Base-by-base conservation (phyloP, 2,888 invertebrate species). In the Melanargia galathea region DNA sequence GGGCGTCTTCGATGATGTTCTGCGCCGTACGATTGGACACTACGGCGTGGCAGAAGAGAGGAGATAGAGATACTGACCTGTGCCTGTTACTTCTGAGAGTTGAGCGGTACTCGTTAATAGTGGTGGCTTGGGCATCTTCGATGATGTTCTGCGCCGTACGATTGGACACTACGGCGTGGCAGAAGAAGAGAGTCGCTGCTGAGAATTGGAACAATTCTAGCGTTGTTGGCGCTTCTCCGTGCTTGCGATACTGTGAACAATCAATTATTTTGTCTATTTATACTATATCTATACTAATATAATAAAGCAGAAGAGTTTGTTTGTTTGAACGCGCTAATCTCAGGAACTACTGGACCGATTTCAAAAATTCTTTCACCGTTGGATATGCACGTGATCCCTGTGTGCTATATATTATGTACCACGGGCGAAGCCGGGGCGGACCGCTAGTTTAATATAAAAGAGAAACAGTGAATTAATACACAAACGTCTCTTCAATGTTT, bases 71-170 rank as follows among this genome's bases (percentile, higher is more conserved):
- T 18, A 26, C 33, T 71, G 63, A 92, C 92, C 91, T 86, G 71
- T 93, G 93, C 43, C 90, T 81, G 70, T 93, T 93, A 66, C 93
- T 93, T 38, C 92, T 78, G 0, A 93, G 81, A 1, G 89, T 89
- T 6, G 85, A 75, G 1, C 92, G 82, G 69, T 92, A 92, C 22
- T 92, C 90, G 63, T 92, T 87, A 72, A 93, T 86, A 20, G 89
- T 78, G 51, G 82, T 86, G 0, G 91, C 86, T 70, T 93, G 93
- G 0, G 92, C 86, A 60, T 93, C 93, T 60, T 93, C 92, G 1
- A 92, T 84, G 38, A 92, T 90, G 54, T 78, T 86, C 72, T 89
- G 84, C 0, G 92, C 92, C 0, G 92, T 92, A 26, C 82, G 80
- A 66, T 88, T 89, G 0, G 88, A 87, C 67, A 92, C 82, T 1